phyloP scores from a whole-genome alignment of 2,797 vertebrate genomes.

The Periophthalmus magnuspinnatus region DNA sequence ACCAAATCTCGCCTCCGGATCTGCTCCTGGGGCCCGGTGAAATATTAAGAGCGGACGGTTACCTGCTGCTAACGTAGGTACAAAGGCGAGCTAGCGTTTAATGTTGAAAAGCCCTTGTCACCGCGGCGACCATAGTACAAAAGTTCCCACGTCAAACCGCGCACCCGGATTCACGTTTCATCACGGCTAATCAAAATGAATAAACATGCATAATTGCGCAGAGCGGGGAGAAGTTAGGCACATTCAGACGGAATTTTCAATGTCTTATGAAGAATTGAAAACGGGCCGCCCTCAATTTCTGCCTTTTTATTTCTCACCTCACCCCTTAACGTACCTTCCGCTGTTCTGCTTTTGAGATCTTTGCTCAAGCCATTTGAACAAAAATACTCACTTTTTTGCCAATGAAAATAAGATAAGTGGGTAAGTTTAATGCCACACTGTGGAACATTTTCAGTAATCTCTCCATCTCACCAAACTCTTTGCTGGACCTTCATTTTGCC shows the following conservation, averaged over 20 bases:
- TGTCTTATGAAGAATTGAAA: conserved; percentile 75
- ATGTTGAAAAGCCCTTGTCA: conserved; percentile 64
- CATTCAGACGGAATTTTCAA: conserved; percentile 77
- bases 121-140: conserved; percentile 48
- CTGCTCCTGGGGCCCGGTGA: conserved; percentile 58
- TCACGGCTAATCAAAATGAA: conserved; percentile 73
- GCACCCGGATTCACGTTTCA: conserved; percentile 54
- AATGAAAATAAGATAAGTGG: too few species aligned
- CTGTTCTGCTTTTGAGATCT: conserved; percentile 40
- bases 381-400: conserved; percentile 65
- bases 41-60: conserved; percentile 66
- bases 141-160: conserved; percentile 28
- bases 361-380: conserved; percentile 54
- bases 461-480: too few species aligned
- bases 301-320: conserved; percentile 38
- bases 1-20: conserved; percentile 36
- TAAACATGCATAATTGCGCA: conserved; percentile 78
- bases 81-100: conserved; percentile 38
- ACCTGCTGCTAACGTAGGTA: conserved; percentile 73
- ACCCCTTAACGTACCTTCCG: conserved; percentile 53
- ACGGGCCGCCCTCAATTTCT: conserved; percentile 54
- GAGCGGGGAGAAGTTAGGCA: conserved; percentile 64
- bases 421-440: too few species aligned
- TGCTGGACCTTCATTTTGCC: too few species aligned
- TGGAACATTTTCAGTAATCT: too few species aligned